phyloP scores from a whole-genome alignment of 1,140 invertebrate genomes.

The Meloidogyne hapla region DNA sequence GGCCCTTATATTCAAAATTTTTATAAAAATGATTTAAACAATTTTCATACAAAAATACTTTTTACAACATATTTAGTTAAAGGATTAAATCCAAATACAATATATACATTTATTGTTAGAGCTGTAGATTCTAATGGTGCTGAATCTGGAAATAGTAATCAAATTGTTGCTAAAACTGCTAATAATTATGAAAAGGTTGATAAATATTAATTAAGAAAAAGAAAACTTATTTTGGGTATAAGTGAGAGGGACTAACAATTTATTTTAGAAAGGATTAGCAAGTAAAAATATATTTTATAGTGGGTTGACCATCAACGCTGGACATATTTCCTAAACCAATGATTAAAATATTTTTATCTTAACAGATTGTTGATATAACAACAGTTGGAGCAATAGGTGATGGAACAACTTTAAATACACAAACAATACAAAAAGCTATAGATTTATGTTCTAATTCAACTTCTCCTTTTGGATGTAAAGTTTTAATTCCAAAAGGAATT shows the following conservation, averaged over 20 bases:
- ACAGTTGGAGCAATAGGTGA: background rate
- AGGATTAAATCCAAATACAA: background rate
- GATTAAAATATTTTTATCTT: background rate
- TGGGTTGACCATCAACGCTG: too few relatives aligned
- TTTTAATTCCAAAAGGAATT: background rate
- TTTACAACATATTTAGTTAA: background rate
- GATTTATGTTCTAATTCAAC: background rate
- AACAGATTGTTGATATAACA: slow-evolving; percentile 1
- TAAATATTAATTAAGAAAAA: too few relatives aligned
- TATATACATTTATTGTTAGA: background rate
- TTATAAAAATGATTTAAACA: slow-evolving; percentile 14
- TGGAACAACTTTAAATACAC: slow-evolving; percentile 4
- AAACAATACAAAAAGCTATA: slow-evolving; percentile 7
- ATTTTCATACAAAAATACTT: slow-evolving; percentile 8
- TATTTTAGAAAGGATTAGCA: too few relatives aligned
- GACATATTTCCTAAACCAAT: too few relatives aligned
- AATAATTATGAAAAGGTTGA: background rate
- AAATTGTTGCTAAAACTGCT: background rate
- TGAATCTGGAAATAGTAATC: background rate
- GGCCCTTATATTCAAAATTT: slow-evolving; percentile 6
- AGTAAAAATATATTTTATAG: too few relatives aligned
- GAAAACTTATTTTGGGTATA: too few relatives aligned
- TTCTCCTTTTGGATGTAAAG: background rate
- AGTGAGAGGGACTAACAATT: background rate
- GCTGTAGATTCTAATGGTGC: background rate